Percentiles rank a stretch among this genome's conserved stretches.
These are phyloP conservation scores for Clitarchus hookeri DNA, from an alignment of 2,888 invertebrate genomes.

Conservation along the genomic window DNA sequence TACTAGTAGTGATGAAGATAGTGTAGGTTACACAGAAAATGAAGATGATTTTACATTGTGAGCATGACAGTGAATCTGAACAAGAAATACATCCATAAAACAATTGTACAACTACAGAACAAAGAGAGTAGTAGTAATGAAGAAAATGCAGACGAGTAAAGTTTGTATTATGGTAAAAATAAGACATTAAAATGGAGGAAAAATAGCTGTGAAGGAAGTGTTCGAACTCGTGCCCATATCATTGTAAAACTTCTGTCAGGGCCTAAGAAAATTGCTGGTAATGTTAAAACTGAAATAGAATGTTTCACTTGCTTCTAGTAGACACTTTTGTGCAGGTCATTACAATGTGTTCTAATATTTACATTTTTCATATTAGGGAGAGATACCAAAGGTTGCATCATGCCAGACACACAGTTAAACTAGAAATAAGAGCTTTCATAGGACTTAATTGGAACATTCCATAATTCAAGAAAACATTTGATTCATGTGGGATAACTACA, in stretches of 20 bases:
- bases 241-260: too few relatives aligned
- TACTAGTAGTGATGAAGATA: slow-evolving; percentile 9
- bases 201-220: too few relatives aligned
- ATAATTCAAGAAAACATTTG: not conserved
- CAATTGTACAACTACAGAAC: not conserved
- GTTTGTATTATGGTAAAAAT: too few relatives aligned
- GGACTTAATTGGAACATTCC: not conserved
- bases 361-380: not conserved
- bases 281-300: not conserved
- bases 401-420: not conserved
- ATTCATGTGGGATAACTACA: not conserved
- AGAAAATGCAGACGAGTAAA: too few relatives aligned
- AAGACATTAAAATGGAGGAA: too few relatives aligned
- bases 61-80: not conserved
- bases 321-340: too few relatives aligned
- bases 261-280: too few relatives aligned
- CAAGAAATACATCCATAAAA: not conserved
- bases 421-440: not conserved
- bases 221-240: too few relatives aligned
- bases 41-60: not conserved
- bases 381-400: not conserved
- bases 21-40: not conserved
- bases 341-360: not conserved
- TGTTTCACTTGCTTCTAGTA: slow-evolving; percentile 14
- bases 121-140: too few relatives aligned